phyloP scores from a whole-genome alignment of 2,888 invertebrate species.

The Hyppa rectilinea region DNA sequence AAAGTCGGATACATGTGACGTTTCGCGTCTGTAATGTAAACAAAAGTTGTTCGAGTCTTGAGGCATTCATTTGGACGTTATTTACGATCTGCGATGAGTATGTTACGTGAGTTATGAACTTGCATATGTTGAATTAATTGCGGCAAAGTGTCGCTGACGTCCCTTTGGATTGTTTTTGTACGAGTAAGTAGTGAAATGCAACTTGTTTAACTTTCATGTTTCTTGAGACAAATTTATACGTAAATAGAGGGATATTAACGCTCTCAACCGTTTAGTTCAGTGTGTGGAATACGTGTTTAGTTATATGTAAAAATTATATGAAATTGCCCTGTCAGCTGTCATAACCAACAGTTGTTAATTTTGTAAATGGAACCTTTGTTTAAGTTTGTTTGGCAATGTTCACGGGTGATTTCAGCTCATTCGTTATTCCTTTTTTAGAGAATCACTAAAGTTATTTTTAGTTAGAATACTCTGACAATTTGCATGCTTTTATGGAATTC shows the following conservation, averaged over 20 bases:
- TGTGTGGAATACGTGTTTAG: constrained; percentile 70
- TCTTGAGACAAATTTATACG: constrained; percentile 73
- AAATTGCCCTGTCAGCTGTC: constrained; percentile 50
- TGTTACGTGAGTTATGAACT: constrained; percentile 87
- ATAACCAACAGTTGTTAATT: constrained; percentile 60
- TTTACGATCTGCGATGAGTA: constrained; percentile 82
- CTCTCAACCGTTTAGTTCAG: constrained; percentile 74
- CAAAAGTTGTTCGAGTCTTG: constrained; percentile 84
- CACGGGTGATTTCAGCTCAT: constrained; percentile 15
- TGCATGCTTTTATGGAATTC: neutral
- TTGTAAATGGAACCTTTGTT: constrained; percentile 40
- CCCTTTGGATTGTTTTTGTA: constrained; percentile 86
- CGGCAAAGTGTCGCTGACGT: constrained; percentile 77
- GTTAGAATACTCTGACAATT: neutral
- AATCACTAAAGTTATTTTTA: constrained; percentile 8
- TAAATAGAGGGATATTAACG: constrained; percentile 71
- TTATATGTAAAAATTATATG: constrained; percentile 66
- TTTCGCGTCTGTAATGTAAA: constrained; percentile 89
- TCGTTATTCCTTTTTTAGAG: constrained; percentile 6
- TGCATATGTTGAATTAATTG: constrained; percentile 87
- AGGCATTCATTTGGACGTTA: constrained; percentile 81
- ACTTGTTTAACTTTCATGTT: constrained; percentile 74
- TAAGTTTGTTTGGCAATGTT: constrained; percentile 49
- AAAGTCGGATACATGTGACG: constrained; percentile 89
- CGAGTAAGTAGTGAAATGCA: constrained; percentile 85